These are phyloP conservation scores for Parnassius glacialis DNA, from an alignment of 2,888 invertebrate species.

Conservation along the genomic window DNA sequence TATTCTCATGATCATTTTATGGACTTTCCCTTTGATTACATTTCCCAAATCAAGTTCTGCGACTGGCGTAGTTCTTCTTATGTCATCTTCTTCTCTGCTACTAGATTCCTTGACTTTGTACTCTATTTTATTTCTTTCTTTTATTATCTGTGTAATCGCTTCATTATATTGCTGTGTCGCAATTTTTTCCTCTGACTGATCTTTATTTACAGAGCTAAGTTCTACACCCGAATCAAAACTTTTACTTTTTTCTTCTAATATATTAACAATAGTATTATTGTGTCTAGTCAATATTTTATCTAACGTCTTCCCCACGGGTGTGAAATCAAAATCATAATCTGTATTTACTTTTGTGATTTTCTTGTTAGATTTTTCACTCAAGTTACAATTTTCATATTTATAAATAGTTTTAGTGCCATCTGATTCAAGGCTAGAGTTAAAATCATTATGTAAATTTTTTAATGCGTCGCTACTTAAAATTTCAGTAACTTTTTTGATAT, in stretches of 20 bases:
- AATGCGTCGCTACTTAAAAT: too few relatives aligned
- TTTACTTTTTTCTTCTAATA: neutral
- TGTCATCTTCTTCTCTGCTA: conserved; percentile 16
- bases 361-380: neutral
- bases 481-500: too few relatives aligned
- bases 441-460: too few relatives aligned
- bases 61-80: conserved; percentile 42
- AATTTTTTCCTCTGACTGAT: neutral
- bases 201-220: neutral
- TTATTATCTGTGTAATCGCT: neutral
- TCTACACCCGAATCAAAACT: neutral
- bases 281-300: neutral
- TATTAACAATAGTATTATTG: neutral
- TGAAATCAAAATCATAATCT: neutral
- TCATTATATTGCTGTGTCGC: too few relatives aligned
- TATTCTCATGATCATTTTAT: conserved; percentile 47
- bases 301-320: neutral
- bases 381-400: neutral
- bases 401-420: neutral
- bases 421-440: neutral
- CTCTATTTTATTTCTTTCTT: neutral
- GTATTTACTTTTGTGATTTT: neutral
- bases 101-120: neutral
- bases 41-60: conserved; percentile 53
- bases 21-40: conserved; percentile 49